phyloP scores from a whole-genome alignment of 2,888 invertebrate species.

The Xylota segnis region DNA sequence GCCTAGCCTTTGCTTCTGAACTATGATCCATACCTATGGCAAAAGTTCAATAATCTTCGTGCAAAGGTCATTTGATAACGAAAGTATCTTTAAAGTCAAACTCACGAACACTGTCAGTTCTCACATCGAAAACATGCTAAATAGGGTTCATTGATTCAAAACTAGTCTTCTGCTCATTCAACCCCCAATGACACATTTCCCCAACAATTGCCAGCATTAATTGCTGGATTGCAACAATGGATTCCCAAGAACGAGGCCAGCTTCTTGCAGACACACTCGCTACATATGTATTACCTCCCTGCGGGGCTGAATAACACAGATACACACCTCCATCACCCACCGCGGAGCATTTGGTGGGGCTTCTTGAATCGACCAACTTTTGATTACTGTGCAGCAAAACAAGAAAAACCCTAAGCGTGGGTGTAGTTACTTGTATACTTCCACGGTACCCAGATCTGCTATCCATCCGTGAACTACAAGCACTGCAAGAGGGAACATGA shows the following conservation, averaged over 20 bases:
- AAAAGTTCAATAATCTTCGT: too few species aligned
- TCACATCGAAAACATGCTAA: conserved; percentile 11
- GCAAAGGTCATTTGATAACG: too few species aligned
- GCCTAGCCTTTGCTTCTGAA: too few species aligned
- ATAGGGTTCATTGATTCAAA: conserved; percentile 68
- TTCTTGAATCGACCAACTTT: conserved; percentile 48
- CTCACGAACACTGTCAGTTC: not conserved
- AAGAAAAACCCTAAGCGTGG: conserved; percentile 28
- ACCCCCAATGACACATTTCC: conserved; percentile 65
- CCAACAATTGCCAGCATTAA: conserved; percentile 61
- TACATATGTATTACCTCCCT: conserved; percentile 28
- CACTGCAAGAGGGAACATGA: conserved; percentile 5
- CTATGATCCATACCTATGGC: too few species aligned
- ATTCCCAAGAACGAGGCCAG: conserved; percentile 66
- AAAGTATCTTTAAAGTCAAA: too few species aligned
- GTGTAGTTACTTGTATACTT: conserved; percentile 25
- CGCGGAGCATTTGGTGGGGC: conserved; percentile 37
- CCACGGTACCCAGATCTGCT: conserved; percentile 40
- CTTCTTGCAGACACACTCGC: conserved; percentile 53
- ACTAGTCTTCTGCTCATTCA: conserved; percentile 48
- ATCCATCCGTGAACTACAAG: conserved; percentile 43
- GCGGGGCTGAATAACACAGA: conserved; percentile 29
- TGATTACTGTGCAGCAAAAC: conserved; percentile 50
- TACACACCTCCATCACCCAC: conserved; percentile 30
- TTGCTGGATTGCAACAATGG: conserved; percentile 57